These are phyloP conservation scores for Drosophila mayaguana DNA, from an alignment of 2,888 invertebrate genomes.

Conservation along the genomic window DNA sequence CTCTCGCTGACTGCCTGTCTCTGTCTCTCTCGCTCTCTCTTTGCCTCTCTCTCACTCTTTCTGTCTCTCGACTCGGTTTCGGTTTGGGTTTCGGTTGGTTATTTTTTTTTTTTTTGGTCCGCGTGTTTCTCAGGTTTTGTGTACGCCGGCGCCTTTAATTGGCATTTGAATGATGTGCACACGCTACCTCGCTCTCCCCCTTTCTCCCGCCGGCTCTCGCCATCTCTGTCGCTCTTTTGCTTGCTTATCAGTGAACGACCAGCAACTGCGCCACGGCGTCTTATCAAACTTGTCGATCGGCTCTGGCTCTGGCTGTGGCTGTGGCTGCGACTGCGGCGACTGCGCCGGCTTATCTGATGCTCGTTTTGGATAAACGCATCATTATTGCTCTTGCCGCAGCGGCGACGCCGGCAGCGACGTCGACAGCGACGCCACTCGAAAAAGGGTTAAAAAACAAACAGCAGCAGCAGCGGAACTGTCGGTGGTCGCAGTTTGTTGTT, in stretches of 20 bases:
- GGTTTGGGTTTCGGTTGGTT: slow-evolving; percentile 29
- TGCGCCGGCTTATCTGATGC: slow-evolving; percentile 78
- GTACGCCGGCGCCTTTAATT: slow-evolving; percentile 82
- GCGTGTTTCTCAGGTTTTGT: slow-evolving; percentile 68
- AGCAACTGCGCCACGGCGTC: slow-evolving; percentile 54
- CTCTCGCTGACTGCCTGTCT: slow-evolving; percentile 32
- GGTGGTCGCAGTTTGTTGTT: slow-evolving; percentile 40
- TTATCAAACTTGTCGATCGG: slow-evolving; percentile 81
- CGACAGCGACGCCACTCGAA: slow-evolving; percentile 37
- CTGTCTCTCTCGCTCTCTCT: not conserved
- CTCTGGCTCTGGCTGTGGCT: slow-evolving; percentile 40
- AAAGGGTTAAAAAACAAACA: slow-evolving; percentile 39
- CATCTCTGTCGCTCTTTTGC: slow-evolving; percentile 22
- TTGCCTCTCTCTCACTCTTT: not conserved
- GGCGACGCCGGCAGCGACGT: slow-evolving; percentile 47
- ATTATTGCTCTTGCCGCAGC: slow-evolving; percentile 79
- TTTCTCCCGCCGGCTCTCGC: not conserved
- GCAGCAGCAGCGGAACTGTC: slow-evolving; percentile 54
- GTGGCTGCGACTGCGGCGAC: slow-evolving; percentile 48
- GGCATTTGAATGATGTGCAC: slow-evolving; percentile 82
- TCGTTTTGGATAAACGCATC: slow-evolving; percentile 83
- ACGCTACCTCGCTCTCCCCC: slow-evolving; percentile 46
- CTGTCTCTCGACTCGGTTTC: slow-evolving; percentile 13
- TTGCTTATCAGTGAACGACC: slow-evolving; percentile 59
- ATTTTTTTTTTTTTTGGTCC: slow-evolving; percentile 17